These are phyloP conservation scores for Drosophila pseudotalamancana DNA, from an alignment of 2,888 invertebrate species.

Conservation along the genomic window DNA sequence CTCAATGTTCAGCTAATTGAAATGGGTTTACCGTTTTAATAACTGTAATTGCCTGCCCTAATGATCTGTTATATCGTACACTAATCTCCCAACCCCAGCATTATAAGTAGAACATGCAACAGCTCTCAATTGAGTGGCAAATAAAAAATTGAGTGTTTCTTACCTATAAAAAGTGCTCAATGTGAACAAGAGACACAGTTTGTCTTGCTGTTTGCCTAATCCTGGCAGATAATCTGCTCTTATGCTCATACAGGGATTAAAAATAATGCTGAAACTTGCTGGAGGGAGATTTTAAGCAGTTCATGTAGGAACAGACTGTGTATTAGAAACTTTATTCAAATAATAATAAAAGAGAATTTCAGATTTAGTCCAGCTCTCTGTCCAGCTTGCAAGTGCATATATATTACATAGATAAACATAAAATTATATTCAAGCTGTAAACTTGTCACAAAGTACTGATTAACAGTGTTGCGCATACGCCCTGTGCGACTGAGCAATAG, in stretches of 20 bases:
- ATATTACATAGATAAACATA: no score
- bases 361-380: no score
- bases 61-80: constrained; percentile 8
- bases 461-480: constrained; percentile 41
- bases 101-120: background rate
- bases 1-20: background rate
- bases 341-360: no score
- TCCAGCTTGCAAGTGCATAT: no score
- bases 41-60: constrained; percentile 26
- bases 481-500: constrained; percentile 34
- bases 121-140: constrained; percentile 4
- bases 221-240: background rate
- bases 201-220: background rate
- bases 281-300: no score
- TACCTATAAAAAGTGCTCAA: background rate
- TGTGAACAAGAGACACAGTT: background rate
- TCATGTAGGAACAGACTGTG: no score
- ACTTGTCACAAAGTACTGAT: constrained; percentile 32
- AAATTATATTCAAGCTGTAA: constrained; percentile 8
- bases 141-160: background rate
- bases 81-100: background rate
- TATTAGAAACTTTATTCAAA: no score
- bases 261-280: background rate
- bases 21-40: constrained; percentile 24
- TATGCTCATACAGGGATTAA: no score